These are phyloP conservation scores for Brachymystax lenok DNA, from an alignment of 2,797 vertebrate genomes.

Conservation along the genomic window DNA sequence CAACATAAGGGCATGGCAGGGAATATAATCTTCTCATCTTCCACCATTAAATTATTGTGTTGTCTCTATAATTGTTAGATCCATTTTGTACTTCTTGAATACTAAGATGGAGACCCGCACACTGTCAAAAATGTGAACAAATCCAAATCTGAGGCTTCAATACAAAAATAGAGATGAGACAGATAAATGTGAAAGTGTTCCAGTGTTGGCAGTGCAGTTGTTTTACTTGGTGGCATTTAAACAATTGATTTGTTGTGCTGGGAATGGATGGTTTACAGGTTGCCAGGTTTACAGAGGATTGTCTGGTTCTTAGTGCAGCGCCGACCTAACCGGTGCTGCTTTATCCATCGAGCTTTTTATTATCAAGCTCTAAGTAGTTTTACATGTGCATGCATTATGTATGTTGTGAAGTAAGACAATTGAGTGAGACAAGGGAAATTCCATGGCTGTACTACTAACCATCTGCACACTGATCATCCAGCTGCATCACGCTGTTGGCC, in stretches of 20 bases:
- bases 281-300: not conserved
- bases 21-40: no score
- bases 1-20: not conserved
- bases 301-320: not conserved
- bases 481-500: conserved; percentile 30
- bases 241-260: not conserved
- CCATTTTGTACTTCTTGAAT: no score
- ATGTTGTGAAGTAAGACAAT: conserved; percentile 6
- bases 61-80: no score
- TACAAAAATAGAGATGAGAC: not conserved
- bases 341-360: conserved; percentile 4
- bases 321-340: not conserved
- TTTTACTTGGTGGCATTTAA: not conserved
- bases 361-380: conserved; percentile 2
- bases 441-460: conserved; percentile 15
- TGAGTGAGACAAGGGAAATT: not conserved
- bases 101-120: no score
- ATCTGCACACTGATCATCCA: conserved; percentile 26
- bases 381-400: not conserved
- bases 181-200: conserved; percentile 30
- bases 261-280: not conserved
- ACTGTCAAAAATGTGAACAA: no score
- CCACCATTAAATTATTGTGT: no score
- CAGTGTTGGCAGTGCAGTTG: conserved; percentile 12
- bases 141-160: no score